Conservation (phyloP, 2,797 vertebrate species). For the Emys orbicularis region DNA sequence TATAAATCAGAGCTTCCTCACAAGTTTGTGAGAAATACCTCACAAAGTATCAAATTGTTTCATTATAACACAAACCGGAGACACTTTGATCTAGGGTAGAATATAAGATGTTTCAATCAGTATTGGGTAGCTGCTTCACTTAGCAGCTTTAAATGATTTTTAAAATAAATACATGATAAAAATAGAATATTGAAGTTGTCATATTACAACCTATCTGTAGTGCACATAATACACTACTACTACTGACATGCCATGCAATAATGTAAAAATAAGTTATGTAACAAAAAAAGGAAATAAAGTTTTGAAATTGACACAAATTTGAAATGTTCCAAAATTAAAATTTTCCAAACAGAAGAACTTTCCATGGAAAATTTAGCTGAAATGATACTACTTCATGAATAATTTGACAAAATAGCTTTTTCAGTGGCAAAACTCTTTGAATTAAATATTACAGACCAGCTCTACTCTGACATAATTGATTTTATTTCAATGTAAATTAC, state of each 20-base stretch:
- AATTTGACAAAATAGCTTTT: neutral
- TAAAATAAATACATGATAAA: neutral
- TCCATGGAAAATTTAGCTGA: neutral
- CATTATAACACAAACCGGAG: neutral
- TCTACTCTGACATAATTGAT: neutral
- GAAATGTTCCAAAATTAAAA: no score
- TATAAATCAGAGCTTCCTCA: no score
- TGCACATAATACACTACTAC: neutral
- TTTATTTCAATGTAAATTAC: neutral
- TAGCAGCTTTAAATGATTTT: no score
- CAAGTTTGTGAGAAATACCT: no score
- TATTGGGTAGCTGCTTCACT: neutral
- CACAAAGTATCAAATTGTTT: neutral
- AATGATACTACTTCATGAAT: neutral
- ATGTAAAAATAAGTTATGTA: neutral
- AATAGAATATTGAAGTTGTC: neutral
- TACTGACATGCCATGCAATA: neutral
- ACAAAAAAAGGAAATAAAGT: neutral
- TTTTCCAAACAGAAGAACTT: neutral
- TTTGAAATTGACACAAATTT: neutral
- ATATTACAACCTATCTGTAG: neutral
- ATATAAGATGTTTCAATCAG: neutral
- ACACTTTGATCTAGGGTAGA: neutral
- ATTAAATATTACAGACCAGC: neutral
- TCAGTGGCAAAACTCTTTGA: neutral